Conservation (phyloP, 1,140 invertebrate genomes). For the Drosophila athabasca region DNA sequence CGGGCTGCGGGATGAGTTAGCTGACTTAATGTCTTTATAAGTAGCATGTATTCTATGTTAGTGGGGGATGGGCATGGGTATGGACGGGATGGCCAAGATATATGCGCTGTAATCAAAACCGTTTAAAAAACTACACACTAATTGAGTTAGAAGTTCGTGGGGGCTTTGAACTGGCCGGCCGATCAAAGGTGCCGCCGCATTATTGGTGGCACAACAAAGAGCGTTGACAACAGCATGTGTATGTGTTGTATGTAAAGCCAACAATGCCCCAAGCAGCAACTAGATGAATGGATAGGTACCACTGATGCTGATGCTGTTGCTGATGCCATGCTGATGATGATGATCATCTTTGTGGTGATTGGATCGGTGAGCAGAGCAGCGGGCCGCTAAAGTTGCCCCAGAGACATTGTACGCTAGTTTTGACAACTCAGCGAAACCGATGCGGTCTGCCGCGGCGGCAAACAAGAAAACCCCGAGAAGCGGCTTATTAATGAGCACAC, state of each 20-base stretch:
- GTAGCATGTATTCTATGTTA: conserved; percentile 50
- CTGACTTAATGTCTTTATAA: conserved; percentile 77
- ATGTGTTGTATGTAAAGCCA: conserved; percentile 62
- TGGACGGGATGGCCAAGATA: conserved; percentile 25
- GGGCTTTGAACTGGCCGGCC: conserved; percentile 71
- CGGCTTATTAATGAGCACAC: conserved; percentile 60
- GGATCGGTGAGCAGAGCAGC: conserved; percentile 41
- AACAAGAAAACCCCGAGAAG: conserved; percentile 16
- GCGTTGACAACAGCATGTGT: conserved; percentile 65
- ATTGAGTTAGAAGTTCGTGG: conserved; percentile 77
- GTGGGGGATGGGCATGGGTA: neutral
- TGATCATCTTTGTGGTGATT: conserved; percentile 7
- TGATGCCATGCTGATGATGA: conserved; percentile 4
- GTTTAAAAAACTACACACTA: conserved; percentile 79
- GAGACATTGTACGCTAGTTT: conserved; percentile 69
- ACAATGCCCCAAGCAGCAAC: conserved; percentile 59
- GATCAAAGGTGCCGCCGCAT: conserved; percentile 63
- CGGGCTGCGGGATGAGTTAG: conserved; percentile 36
- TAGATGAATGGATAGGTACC: conserved; percentile 42
- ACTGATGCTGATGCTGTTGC: conserved; percentile 45
- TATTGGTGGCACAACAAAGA: conserved; percentile 81
- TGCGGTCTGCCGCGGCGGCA: conserved; percentile 25
- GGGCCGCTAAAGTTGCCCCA: conserved; percentile 71
- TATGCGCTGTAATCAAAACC: conserved; percentile 79
- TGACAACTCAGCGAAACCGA: conserved; percentile 64